Evolutionary conservation across 1,140 invertebrate genomes (phyloP).

Genomic region (Drosophila willistoni): DNA sequence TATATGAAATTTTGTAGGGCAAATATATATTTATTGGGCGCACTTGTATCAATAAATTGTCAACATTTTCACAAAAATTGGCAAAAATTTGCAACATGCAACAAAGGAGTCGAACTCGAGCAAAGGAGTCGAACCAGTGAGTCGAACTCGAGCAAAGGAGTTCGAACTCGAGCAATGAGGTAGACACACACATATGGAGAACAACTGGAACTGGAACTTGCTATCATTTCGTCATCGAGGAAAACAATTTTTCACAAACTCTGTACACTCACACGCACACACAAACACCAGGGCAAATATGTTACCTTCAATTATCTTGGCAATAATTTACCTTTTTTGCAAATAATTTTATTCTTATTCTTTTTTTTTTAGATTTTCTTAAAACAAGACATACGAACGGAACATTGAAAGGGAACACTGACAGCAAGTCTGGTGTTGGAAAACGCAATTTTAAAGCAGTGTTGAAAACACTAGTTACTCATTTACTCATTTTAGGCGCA

Average conservation of each 20-base stretch:
- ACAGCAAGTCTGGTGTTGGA: no score
- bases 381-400: no score
- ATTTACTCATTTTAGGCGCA: no score
- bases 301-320: conserved; percentile 40
- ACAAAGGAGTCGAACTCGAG: no score
- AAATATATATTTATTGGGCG: conserved; percentile 4
- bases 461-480: no score
- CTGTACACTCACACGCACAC: conserved; percentile 30
- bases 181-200: conserved; percentile 28
- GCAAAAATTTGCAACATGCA: conserved; percentile 12
- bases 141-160: neutral
- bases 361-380: neutral
- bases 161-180: conserved; percentile 14
- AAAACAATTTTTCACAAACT: conserved; percentile 63
- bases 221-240: conserved; percentile 75
- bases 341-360: conserved; percentile 32
- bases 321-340: conserved; percentile 67
- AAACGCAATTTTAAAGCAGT: no score
- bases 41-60: conserved; percentile 3
- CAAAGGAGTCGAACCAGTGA: neutral
- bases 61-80: neutral
- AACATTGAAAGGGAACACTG: no score
- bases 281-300: conserved; percentile 12
- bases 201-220: conserved; percentile 24
- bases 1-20: conserved; percentile 30